Conservation (phyloP, 2,797 vertebrate genomes). For the Anisognathus igniventris region DNA sequence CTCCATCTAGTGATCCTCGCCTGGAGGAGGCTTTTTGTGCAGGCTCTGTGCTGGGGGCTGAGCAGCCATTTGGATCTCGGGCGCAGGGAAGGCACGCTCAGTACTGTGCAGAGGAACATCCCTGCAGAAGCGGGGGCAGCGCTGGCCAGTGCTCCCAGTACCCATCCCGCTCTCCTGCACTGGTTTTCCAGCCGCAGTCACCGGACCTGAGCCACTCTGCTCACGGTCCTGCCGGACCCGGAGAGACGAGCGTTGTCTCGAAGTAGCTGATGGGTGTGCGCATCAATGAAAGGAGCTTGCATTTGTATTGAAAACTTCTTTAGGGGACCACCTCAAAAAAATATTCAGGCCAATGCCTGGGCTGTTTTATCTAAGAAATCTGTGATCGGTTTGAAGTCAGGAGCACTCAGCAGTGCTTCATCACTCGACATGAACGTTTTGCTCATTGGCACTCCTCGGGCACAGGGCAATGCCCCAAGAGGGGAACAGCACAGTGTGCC, state of each 20-base stretch:
- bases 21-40: not conserved
- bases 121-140: fast-evolving
- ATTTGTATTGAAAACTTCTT: not conserved
- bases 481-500: not conserved
- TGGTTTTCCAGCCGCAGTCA: not conserved
- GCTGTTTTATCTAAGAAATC: not conserved
- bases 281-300: not conserved
- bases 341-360: not conserved
- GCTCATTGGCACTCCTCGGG: not conserved
- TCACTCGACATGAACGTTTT: not conserved
- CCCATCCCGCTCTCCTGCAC: fast-evolving
- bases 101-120: fast-evolving
- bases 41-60: not conserved
- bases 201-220: fast-evolving
- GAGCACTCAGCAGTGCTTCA: not conserved
- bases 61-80: not conserved
- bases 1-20: conserved; percentile 6
- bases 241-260: not conserved
- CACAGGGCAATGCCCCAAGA: not conserved
- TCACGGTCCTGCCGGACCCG: not conserved
- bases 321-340: not conserved
- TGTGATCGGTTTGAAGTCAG: not conserved
- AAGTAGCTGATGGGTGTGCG: not conserved
- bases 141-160: not conserved
- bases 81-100: not conserved